phyloP scores from a whole-genome alignment of 2,797 vertebrate species.

The Ctenosaura bakeri region DNA sequence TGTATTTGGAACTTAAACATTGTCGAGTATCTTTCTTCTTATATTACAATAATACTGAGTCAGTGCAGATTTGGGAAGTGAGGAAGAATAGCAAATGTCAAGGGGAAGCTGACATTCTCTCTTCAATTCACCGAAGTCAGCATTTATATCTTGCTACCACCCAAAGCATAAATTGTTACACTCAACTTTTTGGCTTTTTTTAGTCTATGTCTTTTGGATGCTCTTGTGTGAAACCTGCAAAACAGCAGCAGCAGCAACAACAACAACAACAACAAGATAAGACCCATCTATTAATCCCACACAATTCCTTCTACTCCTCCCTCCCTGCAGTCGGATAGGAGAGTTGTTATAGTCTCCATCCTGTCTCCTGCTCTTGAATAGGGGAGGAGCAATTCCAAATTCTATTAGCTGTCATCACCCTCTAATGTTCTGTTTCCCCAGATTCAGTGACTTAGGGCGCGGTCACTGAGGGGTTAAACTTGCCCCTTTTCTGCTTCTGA shows the following conservation, averaged over 20 bases:
- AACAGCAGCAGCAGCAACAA: not conserved
- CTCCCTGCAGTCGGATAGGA: no score
- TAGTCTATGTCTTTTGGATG: slow-evolving; percentile 29
- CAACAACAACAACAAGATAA: not conserved
- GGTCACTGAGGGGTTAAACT: no score
- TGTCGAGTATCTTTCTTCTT: not conserved
- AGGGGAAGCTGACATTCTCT: slow-evolving; percentile 13
- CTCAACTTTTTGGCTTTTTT: slow-evolving; percentile 30
- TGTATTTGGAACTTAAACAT: not conserved
- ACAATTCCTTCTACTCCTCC: no score
- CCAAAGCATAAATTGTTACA: slow-evolving; percentile 5
- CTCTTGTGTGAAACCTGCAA: slow-evolving; percentile 4
- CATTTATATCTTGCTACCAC: slow-evolving; percentile 6
- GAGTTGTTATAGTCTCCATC: not conserved
- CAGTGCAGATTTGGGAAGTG: not conserved
- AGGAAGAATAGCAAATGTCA: not conserved
- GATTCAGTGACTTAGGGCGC: no score
- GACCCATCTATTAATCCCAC: not conserved
- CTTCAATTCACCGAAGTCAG: slow-evolving; percentile 21
- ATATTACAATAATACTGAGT: not conserved
- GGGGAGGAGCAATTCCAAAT: no score
- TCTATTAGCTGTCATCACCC: no score
- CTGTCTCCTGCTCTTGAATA: no score
- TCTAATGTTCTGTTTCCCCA: no score
- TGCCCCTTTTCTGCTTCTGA: no score